phyloP scores from a whole-genome alignment of 2,888 invertebrate genomes.

The Rhamnusium bicolor region DNA sequence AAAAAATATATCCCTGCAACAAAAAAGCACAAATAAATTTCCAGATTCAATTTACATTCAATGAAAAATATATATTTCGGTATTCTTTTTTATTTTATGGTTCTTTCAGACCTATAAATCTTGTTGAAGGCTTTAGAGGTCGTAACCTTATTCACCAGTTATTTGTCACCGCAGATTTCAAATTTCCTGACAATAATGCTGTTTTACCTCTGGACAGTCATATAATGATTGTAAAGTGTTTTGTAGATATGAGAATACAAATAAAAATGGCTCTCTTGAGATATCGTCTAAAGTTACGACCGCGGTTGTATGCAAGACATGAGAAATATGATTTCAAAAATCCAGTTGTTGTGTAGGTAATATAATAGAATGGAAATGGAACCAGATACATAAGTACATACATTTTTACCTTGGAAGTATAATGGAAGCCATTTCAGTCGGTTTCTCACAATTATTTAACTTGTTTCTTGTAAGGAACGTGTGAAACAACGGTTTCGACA shows the following conservation, averaged over 20 bases:
- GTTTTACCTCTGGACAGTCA: slow-evolving; percentile 14
- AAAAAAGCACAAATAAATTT: slow-evolving; percentile 11
- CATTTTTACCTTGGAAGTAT: slow-evolving; percentile 30
- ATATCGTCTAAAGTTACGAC: slow-evolving; percentile 28
- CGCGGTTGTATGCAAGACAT: slow-evolving; percentile 24
- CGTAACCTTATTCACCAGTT: slow-evolving; percentile 17
- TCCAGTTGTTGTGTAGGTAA: slow-evolving; percentile 28
- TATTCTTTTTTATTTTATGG: slow-evolving; percentile 13
- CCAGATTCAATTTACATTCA: slow-evolving; percentile 22
- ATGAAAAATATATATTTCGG: slow-evolving; percentile 19
- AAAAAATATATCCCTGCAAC: neutral
- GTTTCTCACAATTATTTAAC: slow-evolving; percentile 34
- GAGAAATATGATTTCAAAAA: slow-evolving; percentile 34
- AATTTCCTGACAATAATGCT: slow-evolving; percentile 14
- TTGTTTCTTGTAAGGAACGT: slow-evolving; percentile 27
- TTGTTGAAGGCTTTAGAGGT: neutral
- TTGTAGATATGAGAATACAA: slow-evolving; percentile 14
- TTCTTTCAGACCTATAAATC: slow-evolving; percentile 18
- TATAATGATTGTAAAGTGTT: slow-evolving; percentile 16
- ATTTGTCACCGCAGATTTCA: slow-evolving; percentile 8
- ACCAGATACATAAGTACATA: slow-evolving; percentile 29
- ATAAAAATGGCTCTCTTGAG: slow-evolving; percentile 34
- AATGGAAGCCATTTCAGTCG: slow-evolving; percentile 30
- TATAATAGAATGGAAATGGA: slow-evolving; percentile 39
- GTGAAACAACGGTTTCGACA: slow-evolving; percentile 33